A percentile compares a stretch with the other conserved stretches of the same genome.
Conservation (phyloP, 2,113 vertebrate genomes). For the Hippocampus zosterae region DNA sequence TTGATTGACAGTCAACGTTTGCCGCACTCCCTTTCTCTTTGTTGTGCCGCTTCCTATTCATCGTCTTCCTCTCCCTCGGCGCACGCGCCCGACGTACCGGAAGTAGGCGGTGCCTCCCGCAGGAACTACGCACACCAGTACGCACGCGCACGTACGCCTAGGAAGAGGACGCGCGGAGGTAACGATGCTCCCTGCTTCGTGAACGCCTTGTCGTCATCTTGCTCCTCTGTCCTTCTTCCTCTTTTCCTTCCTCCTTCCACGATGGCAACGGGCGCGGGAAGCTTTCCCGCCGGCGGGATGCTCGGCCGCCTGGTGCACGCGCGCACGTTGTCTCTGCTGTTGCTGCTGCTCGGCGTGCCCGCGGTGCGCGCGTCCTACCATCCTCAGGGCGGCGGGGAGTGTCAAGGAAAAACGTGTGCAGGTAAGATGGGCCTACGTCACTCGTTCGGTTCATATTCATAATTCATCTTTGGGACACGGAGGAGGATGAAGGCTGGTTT, state of each 20-base stretch:
- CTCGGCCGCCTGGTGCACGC: slow-evolving; percentile 55
- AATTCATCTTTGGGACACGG: not conserved
- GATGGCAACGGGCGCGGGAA: slow-evolving; percentile 39
- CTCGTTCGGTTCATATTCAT: not conserved
- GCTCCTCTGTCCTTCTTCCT: not conserved
- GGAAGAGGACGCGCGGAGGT: not conserved
- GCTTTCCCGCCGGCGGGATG: slow-evolving; percentile 34
- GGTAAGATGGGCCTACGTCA: slow-evolving; percentile 50
- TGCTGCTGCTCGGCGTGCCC: slow-evolving; percentile 55
- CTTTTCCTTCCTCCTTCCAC: slow-evolving; percentile 12
- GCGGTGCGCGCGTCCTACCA: slow-evolving; percentile 66
- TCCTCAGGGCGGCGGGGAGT: slow-evolving; percentile 71
- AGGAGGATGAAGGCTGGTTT: not conserved
- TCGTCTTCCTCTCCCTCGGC: not conserved
- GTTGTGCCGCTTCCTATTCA: not conserved
- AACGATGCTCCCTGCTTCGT: not conserved
- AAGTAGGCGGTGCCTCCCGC: not conserved
- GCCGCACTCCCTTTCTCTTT: not conserved
- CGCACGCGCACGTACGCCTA: not conserved
- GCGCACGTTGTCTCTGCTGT: slow-evolving; percentile 56
- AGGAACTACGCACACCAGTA: not conserved
- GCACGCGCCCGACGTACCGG: not conserved
- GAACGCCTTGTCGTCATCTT: not conserved
- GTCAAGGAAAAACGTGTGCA: slow-evolving; percentile 75
- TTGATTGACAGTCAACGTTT: no score